Evolutionary conservation across 2,113 vertebrate genomes (phyloP), one percentile per base, ranked within the genome.

Genomic region (Mustela nigripes): DNA sequence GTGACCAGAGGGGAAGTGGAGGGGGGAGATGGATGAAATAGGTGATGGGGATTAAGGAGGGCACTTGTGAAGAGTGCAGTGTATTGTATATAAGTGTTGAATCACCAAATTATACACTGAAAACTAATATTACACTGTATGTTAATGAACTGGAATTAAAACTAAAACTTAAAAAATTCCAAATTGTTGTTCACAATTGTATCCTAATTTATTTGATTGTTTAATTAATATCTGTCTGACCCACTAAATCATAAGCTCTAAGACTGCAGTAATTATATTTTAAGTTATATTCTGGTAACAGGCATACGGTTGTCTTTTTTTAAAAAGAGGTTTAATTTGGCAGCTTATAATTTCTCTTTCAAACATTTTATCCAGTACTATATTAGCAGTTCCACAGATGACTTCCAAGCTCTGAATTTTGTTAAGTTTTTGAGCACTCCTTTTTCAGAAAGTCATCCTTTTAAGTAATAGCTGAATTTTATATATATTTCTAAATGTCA

Each of bases 181-280:
- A 90, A 83, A 83, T 90, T 94, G 87, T 79, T 93, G 8, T 67
- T 95, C 93, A 24, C 83, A 95, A 63, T 65, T 83, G 45, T 53
- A 65, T 1, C 69, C 19, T 80, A 76, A 69, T 76, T 90, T 86
- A 48, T 62, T 94, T 63, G 19, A 48, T 80, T 58, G 24, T 28
- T 94, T 88, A 42, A 62, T 67, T 89, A 56, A 62, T 78, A 42
- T 45, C 33, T 63, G 21, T 53, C 48, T 95, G 80, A 65, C 7
- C 22, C 39, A 67, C 15, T 91, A 82, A 92, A 76, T 24, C 80
- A 15, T 45, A 96, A 90, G n/a, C 16, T 50, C 45, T 53, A 67
- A 96, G 39, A 69, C 7, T 87, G 62, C 4, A 79, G 31, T 39
- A 50, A 95, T 88, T 83, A 90, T 24, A 80, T 67, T 96, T 96